Base-by-base conservation (phyloP, 2,797 vertebrate species). In the Lophotriccus pileatus region DNA sequence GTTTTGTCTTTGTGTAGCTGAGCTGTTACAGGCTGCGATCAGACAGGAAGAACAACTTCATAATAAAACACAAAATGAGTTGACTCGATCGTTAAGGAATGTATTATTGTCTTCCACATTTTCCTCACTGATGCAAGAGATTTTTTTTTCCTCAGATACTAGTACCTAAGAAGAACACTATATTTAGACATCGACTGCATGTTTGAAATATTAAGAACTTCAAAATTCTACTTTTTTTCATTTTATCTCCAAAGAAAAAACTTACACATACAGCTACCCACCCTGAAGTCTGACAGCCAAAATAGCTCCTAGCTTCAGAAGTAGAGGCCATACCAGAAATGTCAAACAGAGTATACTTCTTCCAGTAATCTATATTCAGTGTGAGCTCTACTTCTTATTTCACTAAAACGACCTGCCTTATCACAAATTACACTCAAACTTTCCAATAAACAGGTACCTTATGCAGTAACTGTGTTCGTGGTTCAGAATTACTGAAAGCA, bases 41-140 rank as follows among this genome's bases (percentile, higher is more conserved):
- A 91, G 66, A 93, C 74, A 89, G 84, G 89, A 96, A 94, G 91
- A 76, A 77, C 1, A 59, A 64, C 70, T 81, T 84, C 41, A 68
- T 62, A 95, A 95, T 63, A 84, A 90, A 92, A 87, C 37, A 86
- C n/a, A 90, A 89, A 88, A 70, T 39, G n/a, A 81, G 22, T 17
- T 82, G 74, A 94, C 6, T 62, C 4, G 2, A 91, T 66, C 60
- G 62, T 84, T 87, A 83, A 84, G 60, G 80, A 94, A 93, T 52
- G 53, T 32, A 72, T 50, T 88, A 69, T 43, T 83, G 52, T 78
- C 80, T 49, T 89, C 34, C 79, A 59, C n/a, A 12, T 69, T 66
- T 91, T 82, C 36, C 37, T 90, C 30, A 62, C 9, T 52, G n/a
- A 34, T 43, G 1, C 32, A 68, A 7, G 6, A 62, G 7, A 15